Percentiles rank a stretch among this genome's conserved stretches.
Conservation (phyloP, 2,113 vertebrate genomes). For the Perca schrenkii region DNA sequence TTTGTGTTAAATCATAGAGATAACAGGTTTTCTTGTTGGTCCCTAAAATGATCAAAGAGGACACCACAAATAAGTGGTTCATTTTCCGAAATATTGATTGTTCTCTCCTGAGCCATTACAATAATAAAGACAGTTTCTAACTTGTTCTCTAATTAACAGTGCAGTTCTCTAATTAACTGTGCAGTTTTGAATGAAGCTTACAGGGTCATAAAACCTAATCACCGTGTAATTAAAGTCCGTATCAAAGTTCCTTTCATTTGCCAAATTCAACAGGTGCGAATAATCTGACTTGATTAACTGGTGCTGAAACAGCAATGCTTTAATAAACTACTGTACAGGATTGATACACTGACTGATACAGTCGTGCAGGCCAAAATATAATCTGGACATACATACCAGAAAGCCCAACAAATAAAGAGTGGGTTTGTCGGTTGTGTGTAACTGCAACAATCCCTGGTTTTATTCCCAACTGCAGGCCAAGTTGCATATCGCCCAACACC, state of each 20-base stretch:
- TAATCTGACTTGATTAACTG: conserved; percentile 2
- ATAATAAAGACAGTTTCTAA: conserved; percentile 26
- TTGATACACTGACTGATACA: background rate
- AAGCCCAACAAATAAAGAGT: background rate
- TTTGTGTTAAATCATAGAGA: background rate
- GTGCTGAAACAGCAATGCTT: background rate
- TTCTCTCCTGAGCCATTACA: conserved; percentile 10
- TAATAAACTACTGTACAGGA: background rate
- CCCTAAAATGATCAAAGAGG: background rate
- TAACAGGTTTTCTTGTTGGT: background rate
- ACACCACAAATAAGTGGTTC: background rate
- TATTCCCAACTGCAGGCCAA: background rate
- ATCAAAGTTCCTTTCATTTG: conserved; percentile 41
- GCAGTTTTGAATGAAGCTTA: conserved; percentile 18
- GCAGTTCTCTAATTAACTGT: background rate
- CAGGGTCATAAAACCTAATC: conserved; percentile 42
- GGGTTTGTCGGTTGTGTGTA: background rate
- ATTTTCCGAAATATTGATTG: conserved; percentile 8
- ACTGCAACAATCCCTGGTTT: background rate
- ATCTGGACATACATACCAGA: background rate
- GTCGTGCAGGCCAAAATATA: background rate
- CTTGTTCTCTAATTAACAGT: conserved; percentile 4
- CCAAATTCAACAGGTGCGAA: conserved; percentile 30
- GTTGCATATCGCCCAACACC: background rate
- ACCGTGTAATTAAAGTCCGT: conserved; percentile 41